A percentile compares a stretch with the other conserved stretches of the same genome.
phyloP scores from a whole-genome alignment of 2,797 vertebrate species.

The Phrynocephalus forsythii region DNA sequence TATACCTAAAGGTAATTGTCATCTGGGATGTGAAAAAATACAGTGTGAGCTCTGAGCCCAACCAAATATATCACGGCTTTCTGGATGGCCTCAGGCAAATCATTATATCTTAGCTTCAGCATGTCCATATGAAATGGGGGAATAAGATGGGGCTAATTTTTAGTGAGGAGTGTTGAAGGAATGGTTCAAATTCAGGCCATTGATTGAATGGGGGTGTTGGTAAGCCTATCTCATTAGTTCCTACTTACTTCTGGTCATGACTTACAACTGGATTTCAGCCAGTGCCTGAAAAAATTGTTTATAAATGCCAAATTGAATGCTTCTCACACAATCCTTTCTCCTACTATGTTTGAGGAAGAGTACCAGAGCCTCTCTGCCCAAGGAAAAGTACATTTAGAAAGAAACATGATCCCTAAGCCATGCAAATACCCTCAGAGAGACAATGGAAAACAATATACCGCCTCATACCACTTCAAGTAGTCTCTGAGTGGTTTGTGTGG shows the following conservation, averaged over 20 bases:
- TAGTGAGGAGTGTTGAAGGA: not conserved
- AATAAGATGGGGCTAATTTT: not conserved
- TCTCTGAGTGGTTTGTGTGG: too few species aligned
- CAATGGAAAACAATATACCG: too few species aligned
- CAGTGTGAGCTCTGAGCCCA: not conserved
- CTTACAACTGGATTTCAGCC: too few species aligned
- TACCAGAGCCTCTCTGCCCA: not conserved
- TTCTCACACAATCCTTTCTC: not conserved
- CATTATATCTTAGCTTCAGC: not conserved
- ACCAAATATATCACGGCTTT: constrained; percentile 3
- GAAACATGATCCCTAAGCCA: not conserved
- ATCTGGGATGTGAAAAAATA: not conserved
- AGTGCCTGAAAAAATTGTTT: not conserved
- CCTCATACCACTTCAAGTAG: too few species aligned
- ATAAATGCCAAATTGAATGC: not conserved
- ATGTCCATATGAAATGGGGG: not conserved
- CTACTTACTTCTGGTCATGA: too few species aligned
- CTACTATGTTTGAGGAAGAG: not conserved
- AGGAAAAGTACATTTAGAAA: not conserved
- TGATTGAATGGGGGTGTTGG: too few species aligned
- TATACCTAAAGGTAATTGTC: constrained; percentile 4
- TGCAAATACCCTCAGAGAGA: not conserved
- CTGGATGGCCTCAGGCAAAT: not conserved
- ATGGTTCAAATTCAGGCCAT: not conserved
- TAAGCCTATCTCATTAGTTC: too few species aligned